Base-by-base conservation (phyloP, 2,797 vertebrate genomes). In the Brachyalestes nurse region DNA sequence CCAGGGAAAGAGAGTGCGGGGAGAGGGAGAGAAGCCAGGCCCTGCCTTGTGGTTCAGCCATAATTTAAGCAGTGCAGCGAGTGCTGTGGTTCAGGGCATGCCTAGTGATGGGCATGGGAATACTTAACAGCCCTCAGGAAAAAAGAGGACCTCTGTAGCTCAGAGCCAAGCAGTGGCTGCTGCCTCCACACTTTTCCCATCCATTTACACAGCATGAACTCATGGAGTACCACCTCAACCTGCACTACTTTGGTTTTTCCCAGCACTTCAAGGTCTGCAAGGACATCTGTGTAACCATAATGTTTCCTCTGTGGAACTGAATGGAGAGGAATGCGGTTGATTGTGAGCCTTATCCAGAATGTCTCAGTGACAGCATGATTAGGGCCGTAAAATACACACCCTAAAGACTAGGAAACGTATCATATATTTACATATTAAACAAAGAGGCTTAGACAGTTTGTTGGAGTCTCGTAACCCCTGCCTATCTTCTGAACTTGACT, bases 151-250 rank as follows among this genome's bases (percentile, higher is more conserved):
- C 60, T 72, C 38, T 69, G 53, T 62, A 76, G 17, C n/a, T 40
- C 28, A 69, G 72, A 73, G 67, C 67, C 55, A 69, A 72, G 7
- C 73, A 84, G 80, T 82, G 77, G 82, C 77, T 79, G 84, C 75
- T 66, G 28, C 79, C 55, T 53, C 75, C 75, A 67, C 66, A 80
- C 79, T 57, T 40, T 77, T 83, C 58, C 72, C 49, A 40, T 78
- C 62, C 58, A 82, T 81, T 80, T 74, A 77, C 71, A 58, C 55
- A 47, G 77, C 74, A 77, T 82, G 82, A 82, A 72, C 40, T 72
- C 40, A 55, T 80, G 80, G 80, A 83, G 65, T 79, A 73, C 70
- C 80, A 79, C 80, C 60, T 76, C 57, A 62, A 60, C 47, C 66
- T 81, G 62, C 64, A 53, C 69, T 65, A 51, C 47, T 71, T 79